Conservation (phyloP, 2,113 vertebrate species). For the Haplochromis vanheusdeni region DNA sequence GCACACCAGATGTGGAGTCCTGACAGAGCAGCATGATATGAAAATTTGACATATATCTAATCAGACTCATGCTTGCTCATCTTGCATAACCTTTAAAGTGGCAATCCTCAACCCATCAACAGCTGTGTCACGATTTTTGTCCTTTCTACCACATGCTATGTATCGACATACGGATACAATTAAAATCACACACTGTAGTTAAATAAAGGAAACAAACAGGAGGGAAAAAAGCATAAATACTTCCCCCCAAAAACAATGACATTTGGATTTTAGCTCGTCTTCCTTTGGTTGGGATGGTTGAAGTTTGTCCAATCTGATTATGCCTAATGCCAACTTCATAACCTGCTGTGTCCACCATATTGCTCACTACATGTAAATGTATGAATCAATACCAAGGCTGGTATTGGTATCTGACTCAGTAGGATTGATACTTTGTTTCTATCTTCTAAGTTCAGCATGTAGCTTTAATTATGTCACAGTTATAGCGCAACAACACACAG, state of each 20-base stretch:
- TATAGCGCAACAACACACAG: neutral
- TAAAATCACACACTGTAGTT: neutral
- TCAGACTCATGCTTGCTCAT: neutral
- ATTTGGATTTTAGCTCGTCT: neutral
- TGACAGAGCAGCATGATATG: neutral
- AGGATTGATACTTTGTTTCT: neutral
- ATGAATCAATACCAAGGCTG: neutral
- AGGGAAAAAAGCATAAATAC: neutral
- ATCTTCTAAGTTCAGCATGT: neutral
- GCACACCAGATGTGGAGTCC: neutral
- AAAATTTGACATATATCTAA: neutral
- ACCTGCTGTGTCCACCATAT: neutral
- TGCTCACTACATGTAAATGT: neutral
- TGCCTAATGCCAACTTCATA: neutral
- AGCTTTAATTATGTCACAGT: neutral
- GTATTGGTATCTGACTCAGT: neutral
- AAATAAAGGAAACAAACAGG: neutral
- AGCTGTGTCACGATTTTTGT: too few relatives aligned
- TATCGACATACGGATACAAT: neutral
- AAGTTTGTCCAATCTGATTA: neutral
- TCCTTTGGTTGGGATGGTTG: neutral
- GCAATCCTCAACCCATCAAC: neutral
- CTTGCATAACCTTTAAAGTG: neutral
- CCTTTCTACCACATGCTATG: neutral
- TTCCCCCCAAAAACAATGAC: neutral